Conservation (phyloP, 2,113 vertebrate genomes). For the Hystrix brachyura region DNA sequence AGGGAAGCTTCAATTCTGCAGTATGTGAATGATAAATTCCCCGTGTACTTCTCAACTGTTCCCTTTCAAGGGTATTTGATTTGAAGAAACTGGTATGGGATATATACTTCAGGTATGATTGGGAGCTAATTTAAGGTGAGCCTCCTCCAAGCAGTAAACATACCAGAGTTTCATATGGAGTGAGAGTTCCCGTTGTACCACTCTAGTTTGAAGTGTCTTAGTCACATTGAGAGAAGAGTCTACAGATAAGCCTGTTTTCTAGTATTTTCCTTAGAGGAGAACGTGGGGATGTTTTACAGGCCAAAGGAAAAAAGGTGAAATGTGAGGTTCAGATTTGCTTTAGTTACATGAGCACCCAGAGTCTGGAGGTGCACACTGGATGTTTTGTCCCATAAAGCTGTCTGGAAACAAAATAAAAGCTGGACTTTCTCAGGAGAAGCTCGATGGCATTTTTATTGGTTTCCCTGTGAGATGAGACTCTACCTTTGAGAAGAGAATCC, state of each 20-base stretch:
- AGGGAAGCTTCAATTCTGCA: conserved; percentile 11
- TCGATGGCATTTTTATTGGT: conserved; percentile 64
- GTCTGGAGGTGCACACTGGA: background rate
- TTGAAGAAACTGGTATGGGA: conserved; percentile 67
- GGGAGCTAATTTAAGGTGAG: conserved; percentile 79
- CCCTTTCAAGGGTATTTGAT: conserved; percentile 58
- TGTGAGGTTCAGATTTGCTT: conserved; percentile 1
- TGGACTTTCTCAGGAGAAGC: conserved; percentile 62
- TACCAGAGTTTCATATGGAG: conserved; percentile 64
- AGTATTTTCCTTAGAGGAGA: conserved; percentile 71
- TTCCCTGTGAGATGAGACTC: background rate
- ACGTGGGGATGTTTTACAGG: conserved; percentile 51
- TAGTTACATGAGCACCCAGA: background rate
- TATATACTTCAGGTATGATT: conserved; percentile 77
- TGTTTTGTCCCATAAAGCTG: conserved; percentile 61
- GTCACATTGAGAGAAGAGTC: conserved; percentile 66
- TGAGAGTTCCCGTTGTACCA: conserved; percentile 66
- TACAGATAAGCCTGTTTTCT: conserved; percentile 44
- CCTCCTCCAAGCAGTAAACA: conserved; percentile 72
- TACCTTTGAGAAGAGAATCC: conserved; percentile 55
- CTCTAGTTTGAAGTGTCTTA: conserved; percentile 66
- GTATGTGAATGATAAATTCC: conserved; percentile 39
- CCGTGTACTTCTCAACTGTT: conserved; percentile 52
- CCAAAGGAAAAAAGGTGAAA: conserved; percentile 33
- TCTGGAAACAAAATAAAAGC: conserved; percentile 64